Evolutionary conservation across 1,140 invertebrate species (phyloP), one percentile per base, ranked within the genome.

Genomic region (Drosophila varians): DNA sequence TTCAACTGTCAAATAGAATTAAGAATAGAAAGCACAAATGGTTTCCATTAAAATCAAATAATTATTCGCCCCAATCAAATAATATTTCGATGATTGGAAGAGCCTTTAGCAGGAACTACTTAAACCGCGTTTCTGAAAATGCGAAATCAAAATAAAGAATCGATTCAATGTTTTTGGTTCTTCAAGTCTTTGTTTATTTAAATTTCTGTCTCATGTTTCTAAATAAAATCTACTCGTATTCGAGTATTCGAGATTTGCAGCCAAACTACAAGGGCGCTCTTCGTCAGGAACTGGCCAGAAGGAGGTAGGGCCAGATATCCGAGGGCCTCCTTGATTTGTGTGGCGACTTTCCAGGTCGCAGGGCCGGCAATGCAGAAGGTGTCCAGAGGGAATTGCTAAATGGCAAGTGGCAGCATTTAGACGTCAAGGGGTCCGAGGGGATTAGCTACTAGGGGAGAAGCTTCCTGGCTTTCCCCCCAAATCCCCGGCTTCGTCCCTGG

Each of bases 341-440:
- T 18, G 45, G 60, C 82, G 76, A 70, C 82, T 75, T 71, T 87
- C 80, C 80, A 87, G 82, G 80, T 78, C 80, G 47, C 28, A 25
- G 34, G 25, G 28, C 47, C 23, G 28, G 40, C 57, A 18, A 18
- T 68, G n/a, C 8, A 31, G 28, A 31, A 31, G 3, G 28, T 1
- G 66, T 47, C 31, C 46, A 21, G 34, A 66, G 43, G 43, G 64
- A 51, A 38, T 71, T 71, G 68, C 66, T 71, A 71, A 71, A 71
- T 48, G 28, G 34, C 66, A 71, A 71, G 71, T 48, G 28, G 34
- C 66, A 60, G 54, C 60, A 83, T 83, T 83, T 79, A 79, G 79
- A 84, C 76, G 66, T 84, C 72, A 79, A 61, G 57, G 51, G 64
- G 31, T 48, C 47, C 49, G 47, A 7, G 43, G 25, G 62, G 46